Conservation (phyloP, 1,140 invertebrate genomes). For the Microplitis demolitor region DNA sequence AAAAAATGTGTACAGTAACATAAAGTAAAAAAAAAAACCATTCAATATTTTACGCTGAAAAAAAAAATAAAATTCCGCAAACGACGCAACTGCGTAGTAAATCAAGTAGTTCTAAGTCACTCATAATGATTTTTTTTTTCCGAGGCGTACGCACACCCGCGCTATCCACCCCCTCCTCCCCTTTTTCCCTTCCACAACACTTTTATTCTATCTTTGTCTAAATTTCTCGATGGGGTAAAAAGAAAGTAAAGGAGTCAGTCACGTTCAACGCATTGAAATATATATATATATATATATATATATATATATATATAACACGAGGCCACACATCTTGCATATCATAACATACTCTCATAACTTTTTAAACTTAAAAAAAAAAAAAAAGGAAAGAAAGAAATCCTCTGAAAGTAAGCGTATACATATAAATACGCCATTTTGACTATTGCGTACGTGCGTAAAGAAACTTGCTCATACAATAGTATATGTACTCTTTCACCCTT, state of each 20-base stretch:
- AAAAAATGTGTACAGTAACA: background rate
- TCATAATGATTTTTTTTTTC: slow-evolving; percentile 29
- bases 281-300: background rate
- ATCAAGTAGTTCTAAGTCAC: slow-evolving; percentile 18
- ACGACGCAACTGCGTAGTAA: slow-evolving; percentile 13
- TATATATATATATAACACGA: background rate
- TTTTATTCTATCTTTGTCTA: background rate
- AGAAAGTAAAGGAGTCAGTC: slow-evolving; percentile 6
- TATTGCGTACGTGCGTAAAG: slow-evolving; percentile 14
- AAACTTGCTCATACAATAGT: background rate
- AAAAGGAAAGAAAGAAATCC: too few relatives aligned
- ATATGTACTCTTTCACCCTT: slow-evolving; percentile 41
- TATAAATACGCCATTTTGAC: slow-evolving; percentile 12
- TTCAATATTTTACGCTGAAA: background rate
- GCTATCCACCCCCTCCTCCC: background rate
- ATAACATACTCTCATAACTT: too few relatives aligned
- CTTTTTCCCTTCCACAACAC: too few relatives aligned
- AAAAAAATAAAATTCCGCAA: background rate
- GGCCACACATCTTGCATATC: too few relatives aligned
- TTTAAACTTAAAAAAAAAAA: too few relatives aligned
- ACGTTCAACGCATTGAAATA: background rate
- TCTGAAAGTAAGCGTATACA: background rate
- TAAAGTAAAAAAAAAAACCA: background rate
- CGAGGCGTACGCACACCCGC: slow-evolving; percentile 17
- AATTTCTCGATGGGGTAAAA: background rate